Evolutionary conservation across 2,113 vertebrate genomes (phyloP).

Genomic region (Pollimyrus isidori): DNA sequence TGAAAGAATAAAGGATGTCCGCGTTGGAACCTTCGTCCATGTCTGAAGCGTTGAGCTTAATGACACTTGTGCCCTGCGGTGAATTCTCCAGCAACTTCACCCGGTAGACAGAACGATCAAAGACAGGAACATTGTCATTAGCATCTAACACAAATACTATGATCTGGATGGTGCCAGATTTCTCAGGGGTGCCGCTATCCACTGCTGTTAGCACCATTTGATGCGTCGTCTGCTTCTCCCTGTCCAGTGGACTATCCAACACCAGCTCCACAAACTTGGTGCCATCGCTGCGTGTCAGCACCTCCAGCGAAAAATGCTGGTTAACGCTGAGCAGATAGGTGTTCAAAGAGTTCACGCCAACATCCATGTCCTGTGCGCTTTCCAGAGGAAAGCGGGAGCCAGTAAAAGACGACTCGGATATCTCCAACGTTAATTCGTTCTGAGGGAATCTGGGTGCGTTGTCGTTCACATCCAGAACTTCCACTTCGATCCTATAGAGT

Average conservation of each 20-base stretch:
- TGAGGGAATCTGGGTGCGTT: background rate
- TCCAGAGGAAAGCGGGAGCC: conserved; percentile 32
- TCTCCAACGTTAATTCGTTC: conserved; percentile 56
- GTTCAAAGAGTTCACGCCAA: conserved; percentile 30
- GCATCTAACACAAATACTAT: background rate
- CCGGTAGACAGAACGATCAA: conserved; percentile 55
- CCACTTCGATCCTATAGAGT: conserved; percentile 1
- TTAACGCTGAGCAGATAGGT: conserved; percentile 56
- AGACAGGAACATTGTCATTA: conserved; percentile 21
- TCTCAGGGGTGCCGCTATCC: background rate
- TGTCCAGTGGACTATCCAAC: background rate
- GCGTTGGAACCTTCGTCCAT: conserved; percentile 58
- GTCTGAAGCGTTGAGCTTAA: conserved; percentile 57
- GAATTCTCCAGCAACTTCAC: conserved; percentile 55
- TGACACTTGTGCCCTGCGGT: conserved; percentile 54
- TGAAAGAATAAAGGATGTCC: conserved; percentile 57
- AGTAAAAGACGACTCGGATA: conserved; percentile 52
- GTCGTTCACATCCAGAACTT: background rate
- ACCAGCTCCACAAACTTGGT: background rate
- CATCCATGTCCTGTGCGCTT: background rate
- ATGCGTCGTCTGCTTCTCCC: background rate
- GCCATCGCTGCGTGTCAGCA: background rate
- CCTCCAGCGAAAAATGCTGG: conserved; percentile 33
- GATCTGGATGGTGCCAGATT: background rate
- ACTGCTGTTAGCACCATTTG: background rate